These are phyloP conservation scores for Euwallacea similis DNA, from an alignment of 1,140 invertebrate genomes.

Conservation along the genomic window DNA sequence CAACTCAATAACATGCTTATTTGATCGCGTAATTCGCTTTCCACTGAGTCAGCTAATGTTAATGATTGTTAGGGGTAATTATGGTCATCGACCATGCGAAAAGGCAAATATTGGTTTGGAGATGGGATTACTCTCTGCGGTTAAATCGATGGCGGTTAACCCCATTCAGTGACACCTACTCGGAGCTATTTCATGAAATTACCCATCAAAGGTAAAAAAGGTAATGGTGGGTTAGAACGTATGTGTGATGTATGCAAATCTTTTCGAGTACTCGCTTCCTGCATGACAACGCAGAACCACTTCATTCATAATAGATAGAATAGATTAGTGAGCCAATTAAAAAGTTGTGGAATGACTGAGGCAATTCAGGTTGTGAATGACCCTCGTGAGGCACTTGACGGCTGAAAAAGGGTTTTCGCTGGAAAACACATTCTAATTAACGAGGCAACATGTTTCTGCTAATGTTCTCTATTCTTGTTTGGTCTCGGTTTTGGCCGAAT, in stretches of 20 bases:
- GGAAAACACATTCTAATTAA: slow-evolving; percentile 36
- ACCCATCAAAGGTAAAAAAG: too few relatives aligned
- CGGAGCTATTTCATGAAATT: too few relatives aligned
- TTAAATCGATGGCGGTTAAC: too few relatives aligned
- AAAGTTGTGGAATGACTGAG: slow-evolving; percentile 30
- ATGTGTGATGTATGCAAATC: too few relatives aligned
- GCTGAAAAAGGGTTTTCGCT: slow-evolving; percentile 31
- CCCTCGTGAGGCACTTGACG: slow-evolving; percentile 23
- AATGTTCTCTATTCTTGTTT: slow-evolving; percentile 20
- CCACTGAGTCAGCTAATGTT: slow-evolving; percentile 11
- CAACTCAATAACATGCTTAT: neutral
- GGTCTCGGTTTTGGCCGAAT: slow-evolving; percentile 16
- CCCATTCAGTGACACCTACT: too few relatives aligned
- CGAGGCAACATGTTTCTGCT: slow-evolving; percentile 35
- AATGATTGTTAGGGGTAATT: slow-evolving; percentile 5
- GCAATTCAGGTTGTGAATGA: slow-evolving; percentile 28
- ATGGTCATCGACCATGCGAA: slow-evolving; percentile 14
- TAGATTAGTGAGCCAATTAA: slow-evolving; percentile 38
- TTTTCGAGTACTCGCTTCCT: neutral
- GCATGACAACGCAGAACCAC: slow-evolving; percentile 20
- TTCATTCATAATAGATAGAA: slow-evolving; percentile 36
- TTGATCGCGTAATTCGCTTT: slow-evolving; percentile 6
- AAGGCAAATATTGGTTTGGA: slow-evolving; percentile 16
- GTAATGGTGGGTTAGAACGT: too few relatives aligned
- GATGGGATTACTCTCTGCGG: too few relatives aligned